phyloP scores from a whole-genome alignment of 2,888 invertebrate species.

The Corbicula japonica region DNA sequence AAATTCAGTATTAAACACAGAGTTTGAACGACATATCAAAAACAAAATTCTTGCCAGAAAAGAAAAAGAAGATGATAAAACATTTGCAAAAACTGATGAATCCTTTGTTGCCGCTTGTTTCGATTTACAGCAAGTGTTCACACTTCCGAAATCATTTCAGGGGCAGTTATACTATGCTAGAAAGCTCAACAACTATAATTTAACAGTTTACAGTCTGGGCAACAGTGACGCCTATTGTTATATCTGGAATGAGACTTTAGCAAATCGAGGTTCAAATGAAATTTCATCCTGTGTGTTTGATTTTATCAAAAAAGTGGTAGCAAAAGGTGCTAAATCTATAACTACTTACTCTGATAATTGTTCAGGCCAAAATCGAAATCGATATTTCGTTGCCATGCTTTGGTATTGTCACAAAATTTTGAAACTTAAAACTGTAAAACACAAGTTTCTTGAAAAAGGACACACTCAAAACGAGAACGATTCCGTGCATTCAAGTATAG shows the following conservation, averaged over 20 bases:
- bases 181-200: slow-evolving; percentile 25
- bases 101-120: slow-evolving; percentile 17
- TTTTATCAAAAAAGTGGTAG: slow-evolving; percentile 16
- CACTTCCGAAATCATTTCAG: slow-evolving; percentile 15
- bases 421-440: background rate
- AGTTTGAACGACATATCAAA: slow-evolving; percentile 25
- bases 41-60: slow-evolving; percentile 34
- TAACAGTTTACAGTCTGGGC: slow-evolving; percentile 32
- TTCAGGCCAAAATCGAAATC: background rate
- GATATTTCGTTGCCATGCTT: background rate
- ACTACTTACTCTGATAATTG: slow-evolving; percentile 17
- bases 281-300: slow-evolving; percentile 31
- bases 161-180: slow-evolving; percentile 29
- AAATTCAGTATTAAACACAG: background rate
- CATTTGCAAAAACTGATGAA: background rate
- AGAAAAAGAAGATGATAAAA: slow-evolving; percentile 41
- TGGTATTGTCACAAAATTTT: background rate
- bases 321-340: slow-evolving; percentile 13
- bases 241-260: slow-evolving; percentile 39
- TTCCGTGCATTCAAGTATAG: slow-evolving; percentile 1
- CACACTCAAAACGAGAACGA: slow-evolving; percentile 24
- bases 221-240: slow-evolving; percentile 28
- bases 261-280: slow-evolving; percentile 32
- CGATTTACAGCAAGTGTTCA: slow-evolving; percentile 25
- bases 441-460: slow-evolving; percentile 7